Evolutionary conservation across 2,113 vertebrate genomes (phyloP), one percentile per base, ranked within the genome.

Genomic region (Rhinolophus sinicus): DNA sequence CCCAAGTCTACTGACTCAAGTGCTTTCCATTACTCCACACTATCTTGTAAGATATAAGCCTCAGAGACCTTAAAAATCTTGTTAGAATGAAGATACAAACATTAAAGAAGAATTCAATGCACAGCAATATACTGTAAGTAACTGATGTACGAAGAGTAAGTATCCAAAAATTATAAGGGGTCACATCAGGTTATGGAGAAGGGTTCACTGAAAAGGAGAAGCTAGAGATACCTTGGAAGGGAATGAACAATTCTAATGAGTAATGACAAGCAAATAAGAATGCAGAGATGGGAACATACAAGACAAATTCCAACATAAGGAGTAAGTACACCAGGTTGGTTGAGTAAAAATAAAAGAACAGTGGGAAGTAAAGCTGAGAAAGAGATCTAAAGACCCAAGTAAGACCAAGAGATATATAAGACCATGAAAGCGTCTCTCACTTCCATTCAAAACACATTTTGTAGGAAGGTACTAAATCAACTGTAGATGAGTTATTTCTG

Each of bases 371-470:
- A 81, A 93, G 5, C 38, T 38, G 64, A n/a, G 30, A 69, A 75
- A 54, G 15, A 87, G 4, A 52, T 69, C 18, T 60, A 62, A 19
- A 77, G 22, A n/a, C 28, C 60, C 6, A 21, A 75, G 19, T 19
- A 75, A 85, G 38, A 82, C 64, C 80, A 90, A 81, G 58, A 78
- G 47, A 21, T 67, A 72, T 50, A 28, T 64, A 76, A 88, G 44
- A 82, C 6, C 38, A 70, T 4, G 1, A 88, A 96, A 52, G 33
- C 28, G 58, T 88, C 47, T 90, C n/a, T 65, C 5, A 16, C 54
- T 88, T 65, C 77, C 40, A 52, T 75, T 96, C 73, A 77, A 90
- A 58, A 65, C 47, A 95, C 30, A 82, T 21, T 22, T 44, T 89
- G 12, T 72, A 95, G 4, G 88, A 82, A 83, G 33, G 58, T 62